phyloP scores from a whole-genome alignment of 2,113 vertebrate genomes.

The Sminthopsis crassicaudata region DNA sequence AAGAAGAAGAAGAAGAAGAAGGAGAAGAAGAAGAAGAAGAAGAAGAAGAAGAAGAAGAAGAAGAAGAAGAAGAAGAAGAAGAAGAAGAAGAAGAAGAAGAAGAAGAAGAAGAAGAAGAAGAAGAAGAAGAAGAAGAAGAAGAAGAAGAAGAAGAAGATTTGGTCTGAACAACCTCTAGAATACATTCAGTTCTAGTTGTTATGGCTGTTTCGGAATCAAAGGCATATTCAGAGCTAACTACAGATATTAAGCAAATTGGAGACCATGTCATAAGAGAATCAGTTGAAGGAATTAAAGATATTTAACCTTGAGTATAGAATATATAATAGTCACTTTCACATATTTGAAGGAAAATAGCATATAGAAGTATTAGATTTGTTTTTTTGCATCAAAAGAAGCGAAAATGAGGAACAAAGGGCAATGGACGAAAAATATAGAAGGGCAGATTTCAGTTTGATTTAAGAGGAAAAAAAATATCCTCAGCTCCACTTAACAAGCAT shows the following conservation, averaged over 20 bases:
- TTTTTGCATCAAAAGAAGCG: neutral
- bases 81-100: no score
- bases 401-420: neutral
- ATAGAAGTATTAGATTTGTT: neutral
- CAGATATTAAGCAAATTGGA: neutral
- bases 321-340: no score
- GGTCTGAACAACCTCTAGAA: neutral
- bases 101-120: no score
- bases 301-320: neutral
- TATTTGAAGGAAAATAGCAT: neutral
- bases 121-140: no score
- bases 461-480: neutral
- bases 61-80: no score
- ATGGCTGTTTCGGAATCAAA: neutral
- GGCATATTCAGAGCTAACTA: neutral
- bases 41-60: no score
- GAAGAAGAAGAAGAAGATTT: neutral
- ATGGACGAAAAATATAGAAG: neutral
- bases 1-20: no score
- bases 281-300: neutral
- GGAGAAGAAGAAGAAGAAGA: no score
- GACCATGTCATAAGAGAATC: neutral
- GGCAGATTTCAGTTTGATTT: neutral
- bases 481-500: neutral
- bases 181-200: neutral